Base-by-base conservation (phyloP, 2,888 invertebrate species). In the Rhaphigaster nebulosa region DNA sequence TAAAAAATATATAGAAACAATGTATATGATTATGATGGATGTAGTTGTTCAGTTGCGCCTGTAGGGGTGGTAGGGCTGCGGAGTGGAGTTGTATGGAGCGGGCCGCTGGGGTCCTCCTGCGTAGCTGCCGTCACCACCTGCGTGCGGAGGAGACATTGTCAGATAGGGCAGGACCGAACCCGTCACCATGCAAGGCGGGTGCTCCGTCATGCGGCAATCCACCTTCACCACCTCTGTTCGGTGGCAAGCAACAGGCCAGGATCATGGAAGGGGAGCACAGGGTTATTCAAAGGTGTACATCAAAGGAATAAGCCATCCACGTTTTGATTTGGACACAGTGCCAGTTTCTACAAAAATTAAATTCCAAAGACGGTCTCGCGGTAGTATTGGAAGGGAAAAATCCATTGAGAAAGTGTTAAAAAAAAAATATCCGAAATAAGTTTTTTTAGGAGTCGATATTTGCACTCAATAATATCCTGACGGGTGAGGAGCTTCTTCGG, bases 41-140 rank as follows among this genome's bases (percentile, higher is more conserved):
- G 84, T 26, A 45, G 65, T 29, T 41, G 45, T 76, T 89, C 89
- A 92, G 91, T 93, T 94, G 91, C 95, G 94, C 93, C 94, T 94
- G 93, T 95, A 95, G 90, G 95, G 95, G 93, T 95, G 95, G 93
- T 94, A 95, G 93, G 94, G 94, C 92, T 94, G 94, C 92, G 94
- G 94, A 92, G 93, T 93, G 91, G 94, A 93, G 88, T 92, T 92
- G 93, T 93, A 93, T 93, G 93, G 93, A 93, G 94, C 94, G 92
- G 94, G 94, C 91, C 95, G 93, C 93, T 94, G 94, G 91, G 94
- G 95, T 93, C 95, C 95, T 91, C 94, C 94, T 87, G 93, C 93
- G 87, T 65, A 93, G 92, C 92, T 93, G 65, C 90, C 90, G 88
- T 91, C 91, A 90, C 91, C 60, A 90, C 91, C 91, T 38, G 91